Percentiles rank a stretch among this genome's conserved stretches.
These are phyloP conservation scores for Hemicrepidius hirtus DNA, from an alignment of 2,888 invertebrate species.

Conservation along the genomic window DNA sequence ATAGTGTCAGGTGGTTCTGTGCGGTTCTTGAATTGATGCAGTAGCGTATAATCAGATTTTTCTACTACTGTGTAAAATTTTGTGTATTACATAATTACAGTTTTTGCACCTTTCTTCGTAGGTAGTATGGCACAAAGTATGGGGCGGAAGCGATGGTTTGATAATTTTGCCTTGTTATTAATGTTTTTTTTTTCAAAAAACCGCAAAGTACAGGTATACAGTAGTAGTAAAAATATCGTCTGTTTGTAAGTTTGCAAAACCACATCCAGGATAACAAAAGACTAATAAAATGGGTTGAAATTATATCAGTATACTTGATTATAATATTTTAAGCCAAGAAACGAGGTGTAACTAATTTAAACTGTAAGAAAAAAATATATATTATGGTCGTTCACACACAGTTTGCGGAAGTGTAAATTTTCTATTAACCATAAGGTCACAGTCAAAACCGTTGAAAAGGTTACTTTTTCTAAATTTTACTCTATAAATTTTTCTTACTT, in stretches of 20 bases:
- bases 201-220: constrained; percentile 40
- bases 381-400: constrained; percentile 15
- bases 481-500: neutral
- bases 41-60: constrained; percentile 47
- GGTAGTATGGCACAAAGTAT: constrained; percentile 37
- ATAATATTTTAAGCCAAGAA: neutral
- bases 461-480: constrained; percentile 30
- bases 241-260: constrained; percentile 20
- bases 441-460: constrained; percentile 25
- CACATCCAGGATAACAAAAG: constrained; percentile 1
- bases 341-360: neutral
- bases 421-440: constrained; percentile 24
- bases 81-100: constrained; percentile 43
- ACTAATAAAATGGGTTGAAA: too few relatives aligned
- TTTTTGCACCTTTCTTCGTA: constrained; percentile 34
- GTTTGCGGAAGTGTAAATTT: constrained; percentile 27
- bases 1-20: constrained; percentile 58
- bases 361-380: neutral
- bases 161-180: constrained; percentile 46
- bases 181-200: constrained; percentile 38
- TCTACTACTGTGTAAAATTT: constrained; percentile 50
- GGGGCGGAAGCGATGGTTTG: constrained; percentile 48
- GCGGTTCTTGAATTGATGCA: constrained; percentile 35
- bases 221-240: constrained; percentile 31
- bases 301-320: too few relatives aligned